A percentile compares a stretch with the other conserved stretches of the same genome.
phyloP scores from a whole-genome alignment of 2,797 vertebrate species.

The Mus caroli region DNA sequence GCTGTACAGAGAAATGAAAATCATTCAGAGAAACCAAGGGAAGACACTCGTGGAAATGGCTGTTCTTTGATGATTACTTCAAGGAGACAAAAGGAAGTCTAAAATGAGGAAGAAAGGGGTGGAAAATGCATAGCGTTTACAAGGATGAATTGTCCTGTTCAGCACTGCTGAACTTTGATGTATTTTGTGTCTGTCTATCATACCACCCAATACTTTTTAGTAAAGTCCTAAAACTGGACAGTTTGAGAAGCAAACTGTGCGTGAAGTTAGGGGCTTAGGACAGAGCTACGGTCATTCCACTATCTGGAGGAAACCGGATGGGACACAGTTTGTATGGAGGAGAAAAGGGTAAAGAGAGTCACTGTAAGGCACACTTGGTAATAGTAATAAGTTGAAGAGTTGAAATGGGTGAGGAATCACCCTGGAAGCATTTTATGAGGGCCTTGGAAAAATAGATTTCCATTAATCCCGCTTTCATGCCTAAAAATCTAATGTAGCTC shows the following conservation, averaged over 20 bases:
- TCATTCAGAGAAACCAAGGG: constrained; percentile 19
- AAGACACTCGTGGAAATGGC: not conserved
- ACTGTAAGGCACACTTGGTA: not conserved
- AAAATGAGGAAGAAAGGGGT: not conserved
- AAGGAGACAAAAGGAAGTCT: not conserved
- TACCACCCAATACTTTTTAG: constrained; percentile 20
- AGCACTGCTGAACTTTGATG: not conserved
- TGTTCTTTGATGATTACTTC: not conserved
- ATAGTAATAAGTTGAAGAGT: not conserved
- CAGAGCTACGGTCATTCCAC: not conserved
- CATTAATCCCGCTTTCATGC: not conserved
- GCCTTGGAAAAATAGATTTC: not conserved
- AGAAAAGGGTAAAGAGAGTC: not conserved
- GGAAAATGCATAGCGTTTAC: not conserved
- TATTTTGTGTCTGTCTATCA: not conserved
- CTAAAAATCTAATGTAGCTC: constrained; percentile 10
- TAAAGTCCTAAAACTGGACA: constrained; percentile 24
- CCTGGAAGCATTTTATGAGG: not conserved
- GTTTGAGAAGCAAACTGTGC: constrained; percentile 8
- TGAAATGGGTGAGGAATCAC: not conserved
- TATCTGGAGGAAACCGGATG: not conserved
- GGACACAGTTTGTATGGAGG: not conserved
- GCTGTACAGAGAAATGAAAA: constrained; percentile 25
- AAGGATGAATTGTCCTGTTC: not conserved
- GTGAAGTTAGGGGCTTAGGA: not conserved